Base-by-base conservation (phyloP, 2,113 vertebrate species). In the Apodemus speciosus region DNA sequence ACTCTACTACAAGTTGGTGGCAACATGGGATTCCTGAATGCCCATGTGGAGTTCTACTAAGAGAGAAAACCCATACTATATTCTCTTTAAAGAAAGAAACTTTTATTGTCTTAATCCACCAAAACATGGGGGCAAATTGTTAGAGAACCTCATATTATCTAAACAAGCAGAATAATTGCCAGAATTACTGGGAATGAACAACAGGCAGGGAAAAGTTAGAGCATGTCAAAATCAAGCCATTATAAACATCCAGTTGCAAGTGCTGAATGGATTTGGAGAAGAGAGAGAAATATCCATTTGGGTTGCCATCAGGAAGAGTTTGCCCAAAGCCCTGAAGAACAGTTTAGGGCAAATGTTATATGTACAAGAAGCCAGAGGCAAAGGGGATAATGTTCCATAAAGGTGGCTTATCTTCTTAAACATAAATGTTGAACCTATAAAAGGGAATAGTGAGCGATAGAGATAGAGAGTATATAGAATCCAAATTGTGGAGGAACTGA, bases 41-140 rank as follows among this genome's bases (percentile, higher is more conserved):
- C 51, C 13, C 14, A 18, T 13, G 8, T n/a, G 53, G 73, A 66
- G 27, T 6, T 32, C 66, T 35, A 75, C 25, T 40, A 49, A 90
- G 30, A 0, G 66, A 72, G 30, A 81, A 58, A 3, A 49, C 9
- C 5, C 49, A 32, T 35, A 58, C 21, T 51, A 40, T 5, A 71
- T 80, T 90, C 5, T 64, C 72, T 60, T 32, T 60, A 69, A 80
- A 93, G 84, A 81, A 87, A 91, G 15, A 90, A 88, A 53, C 14
- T 38, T 89, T 58, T 27, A n/a, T 38, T 89, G 3, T 35, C 9
- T 62, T n/a, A 79, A 32, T 18, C 9, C 27, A 79, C 43, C 21
- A 64, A 38, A 85, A 20, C 77, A 32, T 6, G 32, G 72, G 11
- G 35, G 9, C 15, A 6, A 23, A 13, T 81, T 92, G 23, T 87